Conservation (phyloP, 2,113 vertebrate genomes). For the Solenodon paradoxus region DNA sequence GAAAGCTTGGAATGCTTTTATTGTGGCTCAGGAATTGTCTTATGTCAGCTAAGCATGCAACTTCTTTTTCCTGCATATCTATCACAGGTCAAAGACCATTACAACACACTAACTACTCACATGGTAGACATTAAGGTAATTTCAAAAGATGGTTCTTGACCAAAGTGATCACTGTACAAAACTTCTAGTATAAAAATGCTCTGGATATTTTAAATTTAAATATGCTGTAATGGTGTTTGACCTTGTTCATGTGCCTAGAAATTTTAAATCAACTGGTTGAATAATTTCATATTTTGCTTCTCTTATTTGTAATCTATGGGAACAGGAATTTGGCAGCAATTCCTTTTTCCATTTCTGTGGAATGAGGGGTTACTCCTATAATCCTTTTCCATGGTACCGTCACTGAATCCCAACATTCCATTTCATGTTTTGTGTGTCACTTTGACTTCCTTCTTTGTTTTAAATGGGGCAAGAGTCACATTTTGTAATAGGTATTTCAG, state of each 20-base stretch:
- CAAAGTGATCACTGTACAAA: not conserved
- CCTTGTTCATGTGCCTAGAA: not conserved
- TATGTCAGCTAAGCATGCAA: constrained; percentile 59
- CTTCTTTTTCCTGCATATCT: constrained; percentile 43
- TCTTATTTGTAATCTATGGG: constrained; percentile 12
- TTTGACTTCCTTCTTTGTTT: constrained; percentile 38
- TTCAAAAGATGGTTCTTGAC: not conserved
- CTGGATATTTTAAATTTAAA: not conserved
- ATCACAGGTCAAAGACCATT: constrained; percentile 66
- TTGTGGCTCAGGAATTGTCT: constrained; percentile 38
- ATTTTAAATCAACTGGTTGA: not conserved
- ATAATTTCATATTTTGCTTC: constrained; percentile 41
- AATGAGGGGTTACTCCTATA: not conserved
- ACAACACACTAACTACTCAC: constrained; percentile 27
- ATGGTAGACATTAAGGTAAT: not conserved
- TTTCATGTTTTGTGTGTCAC: not conserved
- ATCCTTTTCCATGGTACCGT: not conserved
- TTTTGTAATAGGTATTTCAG: not conserved
- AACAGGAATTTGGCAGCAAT: constrained; percentile 22
- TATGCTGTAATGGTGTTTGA: constrained; percentile 68
- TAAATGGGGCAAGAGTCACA: not conserved
- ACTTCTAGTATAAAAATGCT: constrained; percentile 31
- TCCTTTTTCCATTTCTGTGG: constrained; percentile 50
- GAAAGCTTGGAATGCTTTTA: constrained; percentile 57
- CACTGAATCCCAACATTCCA: not conserved